Evolutionary conservation across 1,140 invertebrate genomes (phyloP).

Genomic region (Scaptomyza montana): DNA sequence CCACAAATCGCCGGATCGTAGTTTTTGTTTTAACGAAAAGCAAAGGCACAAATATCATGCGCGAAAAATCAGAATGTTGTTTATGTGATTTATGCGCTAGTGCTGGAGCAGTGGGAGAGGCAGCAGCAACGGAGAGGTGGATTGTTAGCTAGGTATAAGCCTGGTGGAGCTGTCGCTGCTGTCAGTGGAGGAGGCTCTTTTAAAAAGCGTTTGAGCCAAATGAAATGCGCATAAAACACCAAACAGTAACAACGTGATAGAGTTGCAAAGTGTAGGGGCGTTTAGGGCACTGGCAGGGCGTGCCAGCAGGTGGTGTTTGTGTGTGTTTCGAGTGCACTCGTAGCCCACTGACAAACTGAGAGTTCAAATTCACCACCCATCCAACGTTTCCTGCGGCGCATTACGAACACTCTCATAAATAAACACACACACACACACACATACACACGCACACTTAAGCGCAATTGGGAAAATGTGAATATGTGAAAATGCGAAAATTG

Average conservation of each 20-base stretch:
- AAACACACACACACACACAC: conserved; percentile 52
- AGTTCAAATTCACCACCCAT: conserved; percentile 20
- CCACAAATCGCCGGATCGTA: conserved; percentile 36
- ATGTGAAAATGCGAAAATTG: conserved; percentile 32
- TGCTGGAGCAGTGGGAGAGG: conserved; percentile 1
- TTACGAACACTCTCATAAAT: conserved; percentile 62
- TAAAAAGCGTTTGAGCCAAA: conserved; percentile 61
- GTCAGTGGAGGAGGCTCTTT: conserved; percentile 14
- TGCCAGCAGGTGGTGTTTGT: background rate
- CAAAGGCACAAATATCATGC: conserved; percentile 74
- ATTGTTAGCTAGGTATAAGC: background rate
- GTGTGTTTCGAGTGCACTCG: background rate
- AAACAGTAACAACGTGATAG: conserved; percentile 33
- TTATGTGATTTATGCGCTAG: conserved; percentile 75
- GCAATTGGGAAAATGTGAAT: conserved; percentile 28
- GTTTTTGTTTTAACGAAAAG: conserved; percentile 13
- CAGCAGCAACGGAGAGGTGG: background rate
- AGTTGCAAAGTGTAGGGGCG: conserved; percentile 5
- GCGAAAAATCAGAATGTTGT: conserved; percentile 76
- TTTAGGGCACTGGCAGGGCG: conserved; percentile 2
- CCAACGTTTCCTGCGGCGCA: conserved; percentile 15
- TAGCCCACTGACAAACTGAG: conserved; percentile 39
- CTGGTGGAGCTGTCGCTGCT: conserved; percentile 4
- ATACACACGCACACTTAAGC: conserved; percentile 40
- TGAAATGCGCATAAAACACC: conserved; percentile 71